Percentiles rank a stretch among this genome's conserved stretches.
Evolutionary conservation across 2,797 vertebrate genomes (phyloP).

Genomic region (Adelosebastes latens): DNA sequence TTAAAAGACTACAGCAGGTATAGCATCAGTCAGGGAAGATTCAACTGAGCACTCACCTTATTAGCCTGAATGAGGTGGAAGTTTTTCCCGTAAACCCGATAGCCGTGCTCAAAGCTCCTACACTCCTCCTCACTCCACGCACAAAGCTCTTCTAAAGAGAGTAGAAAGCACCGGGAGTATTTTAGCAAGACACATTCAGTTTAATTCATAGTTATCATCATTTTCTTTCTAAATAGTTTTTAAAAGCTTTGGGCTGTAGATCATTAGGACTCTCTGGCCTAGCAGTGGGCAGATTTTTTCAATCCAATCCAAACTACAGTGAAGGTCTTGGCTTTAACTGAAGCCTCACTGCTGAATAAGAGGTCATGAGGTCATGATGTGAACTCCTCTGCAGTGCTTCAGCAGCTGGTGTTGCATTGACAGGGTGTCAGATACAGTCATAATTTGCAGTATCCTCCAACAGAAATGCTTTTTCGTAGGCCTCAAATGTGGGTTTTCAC

Average conservation of each 20-base stretch:
- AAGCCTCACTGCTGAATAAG: neutral
- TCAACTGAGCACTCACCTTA: slow-evolving; percentile 83
- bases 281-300: neutral
- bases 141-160: slow-evolving; percentile 88
- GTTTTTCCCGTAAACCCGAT: slow-evolving; percentile 96
- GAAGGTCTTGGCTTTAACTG: neutral
- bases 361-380: neutral
- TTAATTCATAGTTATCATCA: neutral
- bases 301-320: neutral
- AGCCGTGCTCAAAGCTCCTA: slow-evolving; percentile 94
- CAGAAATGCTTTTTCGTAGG: neutral
- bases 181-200: neutral
- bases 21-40: neutral
- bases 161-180: accelerated
- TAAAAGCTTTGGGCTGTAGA: neutral
- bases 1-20: neutral
- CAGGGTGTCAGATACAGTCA: neutral
- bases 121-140: slow-evolving; percentile 96
- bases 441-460: neutral
- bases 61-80: slow-evolving; percentile 98
- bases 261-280: neutral
- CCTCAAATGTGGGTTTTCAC: neutral
- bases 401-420: neutral
- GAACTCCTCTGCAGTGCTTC: neutral
- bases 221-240: neutral